phyloP scores from a whole-genome alignment of 2,888 invertebrate genomes.

The Thalpophila matura region DNA sequence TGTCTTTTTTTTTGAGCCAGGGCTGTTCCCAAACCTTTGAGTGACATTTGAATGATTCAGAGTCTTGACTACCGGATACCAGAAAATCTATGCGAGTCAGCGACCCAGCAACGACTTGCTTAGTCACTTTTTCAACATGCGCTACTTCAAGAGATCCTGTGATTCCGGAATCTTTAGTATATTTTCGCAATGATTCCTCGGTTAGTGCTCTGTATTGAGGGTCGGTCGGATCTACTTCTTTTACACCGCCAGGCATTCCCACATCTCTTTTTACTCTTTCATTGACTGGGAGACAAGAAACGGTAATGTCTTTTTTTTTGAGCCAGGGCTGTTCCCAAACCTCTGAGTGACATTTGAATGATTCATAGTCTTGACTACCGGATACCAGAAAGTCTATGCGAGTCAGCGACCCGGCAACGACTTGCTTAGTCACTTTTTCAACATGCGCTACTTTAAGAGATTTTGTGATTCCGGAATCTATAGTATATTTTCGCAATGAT shows the following conservation, averaged over 20 bases:
- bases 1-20: conserved; percentile 56
- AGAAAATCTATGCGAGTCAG: conserved; percentile 57
- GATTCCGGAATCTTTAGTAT: conserved; percentile 3
- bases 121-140: conserved; percentile 54
- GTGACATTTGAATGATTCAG: conserved; percentile 38
- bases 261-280: conserved; percentile 10
- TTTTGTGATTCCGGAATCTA: conserved; percentile 14
- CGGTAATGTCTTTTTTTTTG: conserved; percentile 46
- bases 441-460: conserved; percentile 47
- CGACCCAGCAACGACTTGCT: conserved; percentile 66
- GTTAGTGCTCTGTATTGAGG: conserved; percentile 23
- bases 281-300: conserved; percentile 47
- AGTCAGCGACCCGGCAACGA: conserved; percentile 59
- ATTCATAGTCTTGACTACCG: not conserved
- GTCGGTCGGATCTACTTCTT: not conserved
- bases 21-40: conserved; percentile 56
- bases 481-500: conserved; percentile 62
- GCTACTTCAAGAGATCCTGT: conserved; percentile 36
- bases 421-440: conserved; percentile 56
- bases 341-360: conserved; percentile 43
- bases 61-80: conserved; percentile 8
- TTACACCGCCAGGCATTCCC: not conserved
- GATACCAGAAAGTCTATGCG: conserved; percentile 54
- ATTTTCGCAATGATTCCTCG: conserved; percentile 34
- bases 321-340: conserved; percentile 58